A percentile compares a stretch with the other conserved stretches of the same genome.
These are phyloP conservation scores for Orthosia gothica DNA, from an alignment of 2,888 invertebrate species.

Conservation along the genomic window DNA sequence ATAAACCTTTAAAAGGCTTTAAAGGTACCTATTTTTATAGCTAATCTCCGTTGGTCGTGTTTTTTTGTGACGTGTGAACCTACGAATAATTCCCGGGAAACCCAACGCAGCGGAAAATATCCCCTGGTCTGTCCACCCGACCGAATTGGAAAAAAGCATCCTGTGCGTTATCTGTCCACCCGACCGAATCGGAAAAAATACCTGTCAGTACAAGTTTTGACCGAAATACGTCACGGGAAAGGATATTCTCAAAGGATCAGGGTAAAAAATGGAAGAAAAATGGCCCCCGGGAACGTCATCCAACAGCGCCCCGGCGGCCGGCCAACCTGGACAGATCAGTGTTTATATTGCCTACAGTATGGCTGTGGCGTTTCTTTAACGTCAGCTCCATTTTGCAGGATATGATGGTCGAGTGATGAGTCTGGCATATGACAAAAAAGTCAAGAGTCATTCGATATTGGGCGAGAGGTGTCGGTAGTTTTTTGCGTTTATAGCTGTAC, in stretches of 20 bases:
- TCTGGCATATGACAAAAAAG: constrained; percentile 70
- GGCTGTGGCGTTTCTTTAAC: constrained; percentile 46
- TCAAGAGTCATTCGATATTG: constrained; percentile 60
- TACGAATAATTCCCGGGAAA: constrained; percentile 67
- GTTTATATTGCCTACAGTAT: constrained; percentile 69
- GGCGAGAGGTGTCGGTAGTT: constrained; percentile 49
- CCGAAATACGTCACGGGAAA: no score
- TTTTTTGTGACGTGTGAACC: constrained; percentile 61
- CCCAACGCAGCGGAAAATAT: constrained; percentile 69
- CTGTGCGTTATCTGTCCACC: no score
- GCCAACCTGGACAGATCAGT: no score
- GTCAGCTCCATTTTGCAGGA: constrained; percentile 71
- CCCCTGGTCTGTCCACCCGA: no score
- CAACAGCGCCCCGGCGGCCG: no score
- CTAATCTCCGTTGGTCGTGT: constrained; percentile 44
- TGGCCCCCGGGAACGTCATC: no score
- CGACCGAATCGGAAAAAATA: no score
- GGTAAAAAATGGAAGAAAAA: no score
- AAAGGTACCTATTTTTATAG: constrained; percentile 47
- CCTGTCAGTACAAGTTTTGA: no score
- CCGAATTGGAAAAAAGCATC: no score
- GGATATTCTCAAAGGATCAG: no score
- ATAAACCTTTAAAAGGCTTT: constrained; percentile 37
- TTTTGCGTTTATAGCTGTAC: constrained; percentile 43
- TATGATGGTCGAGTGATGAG: constrained; percentile 71